phyloP scores from a whole-genome alignment of 2,113 vertebrate genomes.

The Colinus virginianus region DNA sequence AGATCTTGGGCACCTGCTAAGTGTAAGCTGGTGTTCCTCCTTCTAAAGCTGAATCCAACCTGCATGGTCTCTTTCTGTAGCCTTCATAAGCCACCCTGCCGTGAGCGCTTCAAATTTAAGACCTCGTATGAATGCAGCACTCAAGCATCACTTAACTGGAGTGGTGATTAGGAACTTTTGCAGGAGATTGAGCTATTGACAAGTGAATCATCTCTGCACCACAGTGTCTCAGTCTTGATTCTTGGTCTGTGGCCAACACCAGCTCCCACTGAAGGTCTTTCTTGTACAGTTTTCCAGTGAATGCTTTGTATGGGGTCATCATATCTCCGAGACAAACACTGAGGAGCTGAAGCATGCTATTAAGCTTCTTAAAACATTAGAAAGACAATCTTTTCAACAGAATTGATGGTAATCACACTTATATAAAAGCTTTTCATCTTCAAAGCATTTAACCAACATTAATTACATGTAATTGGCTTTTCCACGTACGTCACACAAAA shows the following conservation, averaged over 20 bases:
- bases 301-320: slow-evolving; percentile 46
- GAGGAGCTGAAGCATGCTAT: slow-evolving; percentile 34
- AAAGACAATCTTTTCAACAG: slow-evolving; percentile 64
- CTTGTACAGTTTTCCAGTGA: neutral
- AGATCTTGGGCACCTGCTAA: neutral
- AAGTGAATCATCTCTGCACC: slow-evolving; percentile 44
- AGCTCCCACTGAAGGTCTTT: slow-evolving; percentile 44
- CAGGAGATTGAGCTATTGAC: slow-evolving; percentile 20
- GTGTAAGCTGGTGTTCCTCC: neutral
- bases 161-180: slow-evolving; percentile 26
- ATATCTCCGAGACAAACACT: slow-evolving; percentile 34
- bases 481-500: slow-evolving; percentile 18
- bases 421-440: slow-evolving; percentile 63
- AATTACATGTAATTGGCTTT: slow-evolving; percentile 70
- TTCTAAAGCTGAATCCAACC: neutral
- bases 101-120: neutral
- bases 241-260: slow-evolving; percentile 47
- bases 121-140: neutral
- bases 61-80: neutral
- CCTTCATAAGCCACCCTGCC: neutral
- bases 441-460: slow-evolving; percentile 71
- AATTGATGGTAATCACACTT: slow-evolving; percentile 68
- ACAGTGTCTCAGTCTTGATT: slow-evolving; percentile 37
- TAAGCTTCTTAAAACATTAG: slow-evolving; percentile 59
- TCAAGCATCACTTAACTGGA: neutral